Conservation (phyloP, 2,888 invertebrate species). For the Caprella mutica region DNA sequence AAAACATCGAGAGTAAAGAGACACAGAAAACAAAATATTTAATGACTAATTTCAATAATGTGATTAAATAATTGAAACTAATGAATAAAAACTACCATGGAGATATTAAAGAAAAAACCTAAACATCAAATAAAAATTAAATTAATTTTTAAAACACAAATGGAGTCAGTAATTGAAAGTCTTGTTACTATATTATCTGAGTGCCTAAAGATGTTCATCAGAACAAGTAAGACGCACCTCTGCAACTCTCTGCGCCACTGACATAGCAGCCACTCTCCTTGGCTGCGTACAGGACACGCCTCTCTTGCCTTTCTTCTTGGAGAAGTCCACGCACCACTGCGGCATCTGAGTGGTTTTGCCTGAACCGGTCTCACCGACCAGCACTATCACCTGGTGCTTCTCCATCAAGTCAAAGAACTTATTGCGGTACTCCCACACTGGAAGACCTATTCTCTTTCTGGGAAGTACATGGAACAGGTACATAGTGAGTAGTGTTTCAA, state of each 20-base stretch:
- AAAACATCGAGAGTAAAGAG: too few relatives aligned
- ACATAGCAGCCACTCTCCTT: slow-evolving; percentile 97
- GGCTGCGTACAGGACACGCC: slow-evolving; percentile 95
- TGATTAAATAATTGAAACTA: too few relatives aligned
- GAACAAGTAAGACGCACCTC: slow-evolving; percentile 45
- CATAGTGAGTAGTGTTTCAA: neutral
- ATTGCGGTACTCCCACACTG: slow-evolving; percentile 94
- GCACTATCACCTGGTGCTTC: slow-evolving; percentile 83
- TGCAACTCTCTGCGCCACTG: slow-evolving; percentile 94
- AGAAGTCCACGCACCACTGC: slow-evolving; percentile 80
- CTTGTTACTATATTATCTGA: neutral
- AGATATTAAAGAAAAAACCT: too few relatives aligned
- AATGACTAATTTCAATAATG: too few relatives aligned
- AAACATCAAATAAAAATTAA: too few relatives aligned
- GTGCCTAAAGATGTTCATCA: neutral
- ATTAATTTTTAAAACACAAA: too few relatives aligned
- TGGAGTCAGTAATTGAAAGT: too few relatives aligned
- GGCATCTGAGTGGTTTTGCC: slow-evolving; percentile 99
- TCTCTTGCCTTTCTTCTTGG: slow-evolving; percentile 53
- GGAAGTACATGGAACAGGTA: slow-evolving; percentile 38
- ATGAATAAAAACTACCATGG: too few relatives aligned
- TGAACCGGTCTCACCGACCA: slow-evolving; percentile 99
- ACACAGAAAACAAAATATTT: too few relatives aligned
- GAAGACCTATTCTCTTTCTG: slow-evolving; percentile 76
- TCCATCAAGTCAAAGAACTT: slow-evolving; percentile 91